Evolutionary conservation across 2,797 vertebrate genomes (phyloP), one percentile per base, ranked within the genome.

Genomic region (Sciaenops ocellatus): DNA sequence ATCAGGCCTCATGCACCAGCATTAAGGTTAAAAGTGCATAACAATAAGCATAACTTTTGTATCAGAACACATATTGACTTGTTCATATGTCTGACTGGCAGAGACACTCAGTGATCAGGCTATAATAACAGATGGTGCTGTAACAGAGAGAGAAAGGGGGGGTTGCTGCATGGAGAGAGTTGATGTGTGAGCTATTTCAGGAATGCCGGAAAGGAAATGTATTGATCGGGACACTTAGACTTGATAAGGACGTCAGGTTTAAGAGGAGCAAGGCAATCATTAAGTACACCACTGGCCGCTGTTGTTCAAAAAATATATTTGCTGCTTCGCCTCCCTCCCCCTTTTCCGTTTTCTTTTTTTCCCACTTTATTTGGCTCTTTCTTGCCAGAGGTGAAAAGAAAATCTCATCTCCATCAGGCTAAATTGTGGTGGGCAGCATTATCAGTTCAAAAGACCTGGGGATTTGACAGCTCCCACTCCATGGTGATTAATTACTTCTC

Each of bases 401-500:
- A 98, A 97, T 98, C 96, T 97, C 96, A 97, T 98, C 97, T 98
- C 96, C 96, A 96, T 97, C 97, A 96, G 96, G 94, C 95, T 97
- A 97, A 97, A 98, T 97, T 98, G 97, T 97, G 95, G 95, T 94
- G 96, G 97, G 97, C 97, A 97, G 96, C 95, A 97, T 97, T 98
- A 98, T 99, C 97, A 97, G 97, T 96, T 95, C 95, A 95, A 96
- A 96, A 96, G 97, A 96, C 95, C 96, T 95, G 95, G 96, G 96
- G 96, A 97, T 97, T 97, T 98, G 97, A 98, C 97, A 99, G 97
- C 95, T 96, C 94, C 95, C 95, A 95, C 96, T 97, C 96, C 96
- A 97, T 96, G 95, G 96, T 99, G 98, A 99, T 99, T 98, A 99
- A 99, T 99, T 98, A 98, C 98, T 97, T 96, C 96, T 97, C 94